Percentiles rank a stretch among this genome's conserved stretches.
Conservation (phyloP, 2,797 vertebrate species). For the Pantherophis alleghaniensis region DNA sequence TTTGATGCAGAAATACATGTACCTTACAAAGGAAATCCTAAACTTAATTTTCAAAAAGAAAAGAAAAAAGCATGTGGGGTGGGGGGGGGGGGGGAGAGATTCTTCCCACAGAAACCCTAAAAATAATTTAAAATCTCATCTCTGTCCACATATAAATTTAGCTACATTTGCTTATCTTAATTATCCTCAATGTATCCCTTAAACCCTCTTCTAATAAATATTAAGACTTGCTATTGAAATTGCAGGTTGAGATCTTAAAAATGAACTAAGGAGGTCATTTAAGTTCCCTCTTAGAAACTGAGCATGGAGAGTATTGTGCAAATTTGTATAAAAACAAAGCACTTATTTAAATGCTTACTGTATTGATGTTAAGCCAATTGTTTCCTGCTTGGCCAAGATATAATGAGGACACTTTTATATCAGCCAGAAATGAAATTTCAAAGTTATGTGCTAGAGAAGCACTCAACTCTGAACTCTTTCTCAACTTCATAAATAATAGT, state of each 20-base stretch:
- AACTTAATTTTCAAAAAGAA: not conserved
- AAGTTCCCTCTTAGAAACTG: not conserved
- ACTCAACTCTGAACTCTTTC: not conserved
- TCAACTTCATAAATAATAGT: not conserved
- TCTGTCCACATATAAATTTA: not conserved
- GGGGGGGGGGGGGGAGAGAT: fast-evolving
- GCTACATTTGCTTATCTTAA: not conserved
- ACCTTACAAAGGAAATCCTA: not conserved
- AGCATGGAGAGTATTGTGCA: not conserved
- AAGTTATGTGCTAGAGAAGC: not conserved
- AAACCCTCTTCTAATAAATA: not conserved
- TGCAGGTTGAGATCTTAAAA: not conserved
- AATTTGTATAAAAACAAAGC: not conserved
- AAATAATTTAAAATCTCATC: not conserved
- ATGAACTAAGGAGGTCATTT: not conserved
- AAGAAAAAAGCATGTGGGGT: not conserved
- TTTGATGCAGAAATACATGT: not conserved
- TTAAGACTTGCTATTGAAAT: not conserved
- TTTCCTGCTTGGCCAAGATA: not conserved
- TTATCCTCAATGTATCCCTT: not conserved
- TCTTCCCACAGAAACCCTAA: not conserved
- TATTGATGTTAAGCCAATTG: not conserved
- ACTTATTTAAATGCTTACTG: not conserved
- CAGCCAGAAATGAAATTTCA: not conserved
- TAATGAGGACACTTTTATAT: not conserved